Evolutionary conservation across 2,888 invertebrate genomes (phyloP).

Genomic region (Neuroscelio doddi): DNA sequence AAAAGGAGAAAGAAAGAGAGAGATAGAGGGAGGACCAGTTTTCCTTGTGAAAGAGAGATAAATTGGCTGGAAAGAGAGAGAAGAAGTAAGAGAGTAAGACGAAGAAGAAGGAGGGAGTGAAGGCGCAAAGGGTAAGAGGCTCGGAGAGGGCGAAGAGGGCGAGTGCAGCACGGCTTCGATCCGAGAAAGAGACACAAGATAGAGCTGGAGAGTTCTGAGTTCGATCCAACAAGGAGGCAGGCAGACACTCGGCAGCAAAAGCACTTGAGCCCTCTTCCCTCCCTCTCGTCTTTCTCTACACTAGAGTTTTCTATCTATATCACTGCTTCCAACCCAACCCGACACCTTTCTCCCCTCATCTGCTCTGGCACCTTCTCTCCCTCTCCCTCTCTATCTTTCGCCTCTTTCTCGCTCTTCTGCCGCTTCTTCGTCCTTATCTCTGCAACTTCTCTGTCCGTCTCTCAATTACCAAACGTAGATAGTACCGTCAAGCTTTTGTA

Average conservation of each 20-base stretch:
- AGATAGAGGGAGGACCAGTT: conserved; percentile 38
- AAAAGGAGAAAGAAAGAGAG: conserved; percentile 24
- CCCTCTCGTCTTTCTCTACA: conserved; percentile 20
- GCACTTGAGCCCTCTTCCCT: conserved; percentile 43
- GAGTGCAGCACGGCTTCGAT: conserved; percentile 62
- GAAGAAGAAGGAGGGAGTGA: conserved; percentile 13
- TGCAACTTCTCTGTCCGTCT: conserved; percentile 28
- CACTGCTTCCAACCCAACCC: conserved; percentile 30
- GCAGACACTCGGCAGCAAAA: conserved; percentile 61
- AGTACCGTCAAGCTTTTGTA: conserved; percentile 15
- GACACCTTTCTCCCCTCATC: conserved; percentile 35
- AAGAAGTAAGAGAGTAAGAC: conserved; percentile 65
- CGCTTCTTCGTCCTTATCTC: conserved; percentile 24
- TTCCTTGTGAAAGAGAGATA: conserved; percentile 45
- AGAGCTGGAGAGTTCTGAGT: conserved; percentile 59
- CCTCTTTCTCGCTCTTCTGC: conserved; percentile 35
- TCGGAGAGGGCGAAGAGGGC: conserved; percentile 45
- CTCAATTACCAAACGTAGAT: conserved; percentile 30
- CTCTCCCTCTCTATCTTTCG: conserved; percentile 39
- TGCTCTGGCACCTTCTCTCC: conserved; percentile 39
- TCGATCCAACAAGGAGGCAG: conserved; percentile 68
- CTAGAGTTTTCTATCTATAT: conserved; percentile 41
- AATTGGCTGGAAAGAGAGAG: conserved; percentile 57
- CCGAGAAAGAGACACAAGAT: conserved; percentile 66
- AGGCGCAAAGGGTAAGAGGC: conserved; percentile 29